A percentile compares a stretch with the other conserved stretches of the same genome.
Evolutionary conservation across 2,888 invertebrate genomes (phyloP).

Genomic region (Saturnia japonica): DNA sequence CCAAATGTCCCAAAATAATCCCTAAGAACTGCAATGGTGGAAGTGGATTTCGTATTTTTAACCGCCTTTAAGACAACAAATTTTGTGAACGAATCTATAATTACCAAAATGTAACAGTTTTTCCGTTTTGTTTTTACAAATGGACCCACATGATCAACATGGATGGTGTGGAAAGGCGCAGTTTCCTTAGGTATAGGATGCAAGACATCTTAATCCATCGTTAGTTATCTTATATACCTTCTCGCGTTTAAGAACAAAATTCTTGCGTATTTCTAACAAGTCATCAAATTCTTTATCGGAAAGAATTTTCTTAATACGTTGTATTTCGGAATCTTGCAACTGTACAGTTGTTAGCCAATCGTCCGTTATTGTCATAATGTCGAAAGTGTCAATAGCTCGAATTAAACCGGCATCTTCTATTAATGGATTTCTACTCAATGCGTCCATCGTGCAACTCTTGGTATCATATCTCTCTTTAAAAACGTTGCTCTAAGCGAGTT

Average conservation of each 20-base stretch:
- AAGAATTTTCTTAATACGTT: too few relatives aligned
- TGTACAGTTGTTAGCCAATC: neutral
- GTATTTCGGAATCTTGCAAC: neutral
- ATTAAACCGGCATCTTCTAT: too few relatives aligned
- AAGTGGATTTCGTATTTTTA: too few relatives aligned
- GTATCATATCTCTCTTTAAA: conserved; percentile 30
- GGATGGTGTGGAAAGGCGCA: neutral
- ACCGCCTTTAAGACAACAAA: neutral
- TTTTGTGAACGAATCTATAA: neutral
- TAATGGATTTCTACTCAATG: conserved; percentile 4
- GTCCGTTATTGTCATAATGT: neutral
- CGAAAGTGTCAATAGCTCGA: too few relatives aligned
- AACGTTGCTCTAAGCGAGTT: conserved; percentile 27
- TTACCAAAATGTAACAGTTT: neutral
- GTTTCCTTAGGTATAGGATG: neutral
- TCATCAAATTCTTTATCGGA: too few relatives aligned
- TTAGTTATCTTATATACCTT: conserved; percentile 17
- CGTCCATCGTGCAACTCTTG: conserved; percentile 33
- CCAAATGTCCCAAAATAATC: neutral
- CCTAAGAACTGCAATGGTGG: neutral
- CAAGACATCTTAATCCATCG: conserved; percentile 4
- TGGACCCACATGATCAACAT: neutral
- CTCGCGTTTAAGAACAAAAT: neutral
- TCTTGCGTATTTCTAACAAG: too few relatives aligned
- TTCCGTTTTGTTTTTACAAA: neutral